A percentile compares a stretch with the other conserved stretches of the same genome.
These are phyloP conservation scores for Branchinecta lindahli DNA, from an alignment of 1,140 invertebrate species.

Conservation along the genomic window DNA sequence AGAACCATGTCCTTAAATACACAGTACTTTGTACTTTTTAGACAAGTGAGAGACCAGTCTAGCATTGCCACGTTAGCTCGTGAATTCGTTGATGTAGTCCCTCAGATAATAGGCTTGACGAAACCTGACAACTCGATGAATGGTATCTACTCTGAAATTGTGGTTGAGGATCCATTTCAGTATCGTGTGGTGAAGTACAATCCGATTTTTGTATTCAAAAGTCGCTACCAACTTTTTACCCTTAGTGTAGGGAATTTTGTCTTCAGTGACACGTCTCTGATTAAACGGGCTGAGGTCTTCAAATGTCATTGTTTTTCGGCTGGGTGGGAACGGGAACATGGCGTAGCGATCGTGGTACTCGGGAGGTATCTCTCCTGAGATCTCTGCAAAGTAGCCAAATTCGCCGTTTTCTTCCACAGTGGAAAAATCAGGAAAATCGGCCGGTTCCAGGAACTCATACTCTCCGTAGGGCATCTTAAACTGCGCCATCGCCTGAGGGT, in stretches of 20 bases:
- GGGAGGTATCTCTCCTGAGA: neutral
- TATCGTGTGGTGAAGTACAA: neutral
- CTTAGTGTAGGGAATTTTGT: neutral
- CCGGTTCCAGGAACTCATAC: neutral
- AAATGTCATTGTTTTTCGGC: neutral
- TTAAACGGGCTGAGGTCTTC: neutral
- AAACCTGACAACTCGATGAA: too few species aligned
- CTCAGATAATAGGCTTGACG: neutral
- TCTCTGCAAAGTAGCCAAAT: constrained; percentile 3
- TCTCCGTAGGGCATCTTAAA: neutral
- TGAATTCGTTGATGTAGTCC: neutral
- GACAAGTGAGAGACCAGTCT: too few species aligned
- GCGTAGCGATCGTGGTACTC: too few species aligned
- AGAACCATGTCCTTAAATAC: too few species aligned
- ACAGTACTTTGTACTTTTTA: too few species aligned
- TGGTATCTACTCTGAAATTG: neutral
- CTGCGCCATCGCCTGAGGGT: neutral
- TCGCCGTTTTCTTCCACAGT: neutral
- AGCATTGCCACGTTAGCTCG: neutral
- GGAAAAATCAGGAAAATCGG: neutral
- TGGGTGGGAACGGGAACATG: neutral
- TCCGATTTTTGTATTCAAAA: neutral
- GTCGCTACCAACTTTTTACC: neutral
- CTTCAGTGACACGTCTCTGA: neutral
- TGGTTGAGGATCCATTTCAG: constrained; percentile 6